phyloP scores from a whole-genome alignment of 2,113 vertebrate genomes.

The Galeopterus variegatus region DNA sequence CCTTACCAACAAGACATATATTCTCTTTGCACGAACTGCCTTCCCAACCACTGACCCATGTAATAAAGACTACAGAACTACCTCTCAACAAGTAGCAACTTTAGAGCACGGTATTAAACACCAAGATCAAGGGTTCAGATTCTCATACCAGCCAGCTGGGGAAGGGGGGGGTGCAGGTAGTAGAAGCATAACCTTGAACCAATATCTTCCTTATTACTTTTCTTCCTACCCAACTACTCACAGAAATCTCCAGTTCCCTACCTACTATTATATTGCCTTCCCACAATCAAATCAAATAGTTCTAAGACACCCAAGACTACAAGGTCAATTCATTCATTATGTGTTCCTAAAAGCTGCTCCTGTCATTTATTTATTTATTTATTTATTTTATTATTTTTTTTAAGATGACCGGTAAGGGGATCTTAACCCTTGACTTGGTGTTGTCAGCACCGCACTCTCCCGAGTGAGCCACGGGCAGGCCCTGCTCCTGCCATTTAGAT shows the following conservation, averaged over 20 bases:
- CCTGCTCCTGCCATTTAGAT: not conserved
- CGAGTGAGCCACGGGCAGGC: too few species aligned
- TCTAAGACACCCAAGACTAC: not conserved
- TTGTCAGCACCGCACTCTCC: too few species aligned
- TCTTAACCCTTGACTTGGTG: too few species aligned
- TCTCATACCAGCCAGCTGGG: too few species aligned
- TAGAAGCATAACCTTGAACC: not conserved
- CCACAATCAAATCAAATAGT: constrained; percentile 55
- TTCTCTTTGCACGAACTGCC: not conserved
- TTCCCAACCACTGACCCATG: not conserved
- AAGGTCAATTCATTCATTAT: constrained; percentile 41
- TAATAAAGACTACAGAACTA: not conserved
- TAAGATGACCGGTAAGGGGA: too few species aligned
- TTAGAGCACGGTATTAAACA: too few species aligned
- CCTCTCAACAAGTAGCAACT: not conserved
- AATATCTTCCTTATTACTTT: constrained; percentile 24
- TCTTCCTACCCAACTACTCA: constrained; percentile 24
- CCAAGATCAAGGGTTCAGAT: too few species aligned
- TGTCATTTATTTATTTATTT: too few species aligned
- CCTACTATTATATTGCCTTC: not conserved
- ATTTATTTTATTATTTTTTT: too few species aligned
- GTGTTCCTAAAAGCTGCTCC: not conserved
- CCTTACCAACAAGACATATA: not conserved
- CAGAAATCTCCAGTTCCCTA: constrained; percentile 8
- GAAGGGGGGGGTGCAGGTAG: not conserved